phyloP scores from a whole-genome alignment of 2,113 vertebrate genomes.

The Aspiorhynchus laticeps region DNA sequence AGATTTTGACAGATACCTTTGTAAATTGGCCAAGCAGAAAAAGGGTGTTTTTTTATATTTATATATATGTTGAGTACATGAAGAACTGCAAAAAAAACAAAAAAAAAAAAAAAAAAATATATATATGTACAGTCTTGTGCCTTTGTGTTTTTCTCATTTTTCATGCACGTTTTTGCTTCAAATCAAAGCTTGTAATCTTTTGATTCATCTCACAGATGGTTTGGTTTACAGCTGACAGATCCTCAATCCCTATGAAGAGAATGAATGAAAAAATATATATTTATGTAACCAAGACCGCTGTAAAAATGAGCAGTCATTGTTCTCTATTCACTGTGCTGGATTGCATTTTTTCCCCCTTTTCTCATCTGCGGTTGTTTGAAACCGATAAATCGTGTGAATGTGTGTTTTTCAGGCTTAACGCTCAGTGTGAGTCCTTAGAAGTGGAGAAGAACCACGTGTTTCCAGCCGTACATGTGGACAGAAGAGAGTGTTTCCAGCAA shows the following conservation, averaged over 20 bases:
- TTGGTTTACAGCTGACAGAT: background rate
- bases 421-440: conserved; percentile 88
- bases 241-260: background rate
- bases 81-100: no score
- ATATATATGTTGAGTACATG: no score
- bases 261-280: background rate
- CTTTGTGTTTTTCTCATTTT: background rate
- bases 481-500: conserved; percentile 89
- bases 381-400: background rate
- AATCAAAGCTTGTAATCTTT: background rate
- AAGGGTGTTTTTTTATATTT: no score
- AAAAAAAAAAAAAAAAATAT: no score
- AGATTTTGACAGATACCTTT: no score
- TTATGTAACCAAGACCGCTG: background rate
- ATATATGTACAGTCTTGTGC: background rate
- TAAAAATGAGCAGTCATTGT: background rate
- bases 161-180: background rate
- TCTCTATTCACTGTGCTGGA: background rate
- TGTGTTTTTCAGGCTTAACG: conserved; percentile 79
- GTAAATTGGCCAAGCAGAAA: no score
- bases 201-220: background rate
- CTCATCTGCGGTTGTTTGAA: background rate
- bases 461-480: conserved; percentile 83
- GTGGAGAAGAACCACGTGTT: conserved; percentile 90
- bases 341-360: background rate